Evolutionary conservation across 2,888 invertebrate genomes (phyloP), one percentile per base, ranked within the genome.

Genomic region (Noctua pronuba): DNA sequence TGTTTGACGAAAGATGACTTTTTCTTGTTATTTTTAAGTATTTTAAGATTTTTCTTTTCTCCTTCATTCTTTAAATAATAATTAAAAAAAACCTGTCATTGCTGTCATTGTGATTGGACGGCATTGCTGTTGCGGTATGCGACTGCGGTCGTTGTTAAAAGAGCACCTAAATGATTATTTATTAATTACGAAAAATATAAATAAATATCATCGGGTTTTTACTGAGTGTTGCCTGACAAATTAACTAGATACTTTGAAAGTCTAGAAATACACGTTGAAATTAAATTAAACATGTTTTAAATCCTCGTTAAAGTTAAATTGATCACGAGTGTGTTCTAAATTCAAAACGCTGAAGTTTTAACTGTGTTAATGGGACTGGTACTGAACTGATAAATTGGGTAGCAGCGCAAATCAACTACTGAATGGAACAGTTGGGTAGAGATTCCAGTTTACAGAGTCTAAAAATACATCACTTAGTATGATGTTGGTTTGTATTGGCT

Each of bases 321-420:
- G 68, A 82, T 75, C 81, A 72, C 58, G 68, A 75, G 35, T 85
- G 85, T 75, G 68, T 68, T 85, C 81, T 44, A 75, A 73, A 84
- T 80, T 70, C 70, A 64, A 75, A 82, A 75, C 67, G 41, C 44
- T 58, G 41, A 80, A 82, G 85, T 85, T 85, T 80, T 85, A 85
- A 84, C 31, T 52, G 52, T 80, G 64, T 82, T 85, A 82, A 84
- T 80, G 44, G 62, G 60, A 73, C 55, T 84, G 44, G 49, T 68
- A 49, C 24, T n/a, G 38, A 52, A 49, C 75, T 79, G 84, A 83
- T 73, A 71, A 80, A 85, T 75, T 85, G 70, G 70, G 28, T 75
- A 66, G 49, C 46, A 49, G 13, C 13, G 62, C 55, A 41, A 81
- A 80, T 75, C 46, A 79, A 80, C 44, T 67, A 44, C 35, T 68